phyloP scores from a whole-genome alignment of 2,888 invertebrate genomes.

The Pheosia gnoma region DNA sequence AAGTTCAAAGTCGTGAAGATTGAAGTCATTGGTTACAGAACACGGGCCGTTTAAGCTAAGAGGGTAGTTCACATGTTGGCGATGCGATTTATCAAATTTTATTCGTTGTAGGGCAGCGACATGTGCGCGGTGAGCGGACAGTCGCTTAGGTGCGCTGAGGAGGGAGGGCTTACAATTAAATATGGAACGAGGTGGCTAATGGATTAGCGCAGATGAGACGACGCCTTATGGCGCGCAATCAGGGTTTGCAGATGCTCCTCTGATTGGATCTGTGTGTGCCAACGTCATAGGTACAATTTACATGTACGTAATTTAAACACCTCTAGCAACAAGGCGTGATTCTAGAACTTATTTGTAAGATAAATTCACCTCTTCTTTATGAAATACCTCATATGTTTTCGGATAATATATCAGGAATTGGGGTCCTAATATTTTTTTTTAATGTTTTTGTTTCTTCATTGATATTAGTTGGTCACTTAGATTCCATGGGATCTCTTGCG shows the following conservation, averaged over 20 bases:
- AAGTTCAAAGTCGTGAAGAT: conserved; percentile 37
- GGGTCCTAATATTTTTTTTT: no score
- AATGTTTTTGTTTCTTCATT: no score
- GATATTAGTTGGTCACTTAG: no score
- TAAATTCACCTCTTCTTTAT: neutral
- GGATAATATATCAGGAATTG: no score
- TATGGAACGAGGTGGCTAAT: conserved; percentile 79
- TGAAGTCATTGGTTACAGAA: conserved; percentile 39
- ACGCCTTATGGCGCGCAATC: conserved; percentile 74
- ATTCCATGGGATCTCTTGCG: neutral
- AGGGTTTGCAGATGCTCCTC: conserved; percentile 69
- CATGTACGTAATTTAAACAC: neutral
- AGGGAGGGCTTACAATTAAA: conserved; percentile 66
- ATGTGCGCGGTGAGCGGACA: conserved; percentile 74
- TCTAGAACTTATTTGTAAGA: neutral
- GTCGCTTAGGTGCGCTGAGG: conserved; percentile 63
- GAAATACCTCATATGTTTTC: no score
- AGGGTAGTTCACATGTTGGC: conserved; percentile 83
- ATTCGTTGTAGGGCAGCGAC: conserved; percentile 76
- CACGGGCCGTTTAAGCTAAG: conserved; percentile 76
- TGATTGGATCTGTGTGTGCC: conserved; percentile 55
- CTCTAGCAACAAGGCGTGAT: neutral
- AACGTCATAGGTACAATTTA: conserved; percentile 23
- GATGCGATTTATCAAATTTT: conserved; percentile 83
- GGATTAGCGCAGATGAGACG: conserved; percentile 75